Evolutionary conservation across 2,888 invertebrate species (phyloP).

Genomic region (Hermaeophaga mercurialis): DNA sequence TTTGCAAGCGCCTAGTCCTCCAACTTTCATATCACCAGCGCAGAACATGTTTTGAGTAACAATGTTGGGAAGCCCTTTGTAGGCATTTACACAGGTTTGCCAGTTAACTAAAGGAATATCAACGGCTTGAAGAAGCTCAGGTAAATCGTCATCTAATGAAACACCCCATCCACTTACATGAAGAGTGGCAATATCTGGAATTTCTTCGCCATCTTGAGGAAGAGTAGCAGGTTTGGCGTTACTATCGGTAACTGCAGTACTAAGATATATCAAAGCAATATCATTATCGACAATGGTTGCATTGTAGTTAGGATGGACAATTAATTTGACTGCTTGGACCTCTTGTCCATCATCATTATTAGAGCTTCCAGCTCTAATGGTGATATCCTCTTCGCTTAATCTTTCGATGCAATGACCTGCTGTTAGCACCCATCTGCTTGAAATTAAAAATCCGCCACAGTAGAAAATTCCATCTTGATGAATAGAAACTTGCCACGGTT

Average conservation of each 20-base stretch:
- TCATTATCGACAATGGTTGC: neutral
- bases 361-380: neutral
- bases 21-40: conserved; percentile 59
- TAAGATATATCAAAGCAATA: conserved; percentile 6
- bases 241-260: neutral
- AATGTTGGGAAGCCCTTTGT: neutral
- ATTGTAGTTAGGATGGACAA: neutral
- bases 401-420: neutral
- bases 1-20: conserved; percentile 54
- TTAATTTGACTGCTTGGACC: neutral
- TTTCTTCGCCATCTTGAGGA: neutral
- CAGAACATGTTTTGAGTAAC: conserved; percentile 60
- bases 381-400: neutral
- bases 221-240: conserved; percentile 2
- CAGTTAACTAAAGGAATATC: conserved; percentile 8
- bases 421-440: neutral
- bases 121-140: neutral
- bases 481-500: no score
- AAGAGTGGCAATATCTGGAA: neutral
- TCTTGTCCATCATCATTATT: neutral
- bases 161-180: conserved; percentile 19
- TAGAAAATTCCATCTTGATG: neutral
- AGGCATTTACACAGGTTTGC: neutral
- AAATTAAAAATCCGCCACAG: neutral
- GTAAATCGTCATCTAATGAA: neutral